phyloP scores from a whole-genome alignment of 2,888 invertebrate genomes.

The Himalopsyche japonica region DNA sequence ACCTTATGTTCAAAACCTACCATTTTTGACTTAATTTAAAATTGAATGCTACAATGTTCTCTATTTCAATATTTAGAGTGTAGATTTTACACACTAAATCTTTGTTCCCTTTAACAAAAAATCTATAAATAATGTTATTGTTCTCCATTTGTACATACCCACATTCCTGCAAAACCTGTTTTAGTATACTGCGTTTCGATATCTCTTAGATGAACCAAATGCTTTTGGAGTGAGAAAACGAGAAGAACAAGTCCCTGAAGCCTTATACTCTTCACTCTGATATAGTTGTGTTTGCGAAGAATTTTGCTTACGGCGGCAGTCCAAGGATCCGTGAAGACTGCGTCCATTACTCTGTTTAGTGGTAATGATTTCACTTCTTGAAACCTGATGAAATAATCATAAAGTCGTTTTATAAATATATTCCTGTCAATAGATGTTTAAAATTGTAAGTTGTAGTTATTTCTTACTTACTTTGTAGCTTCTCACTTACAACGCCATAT shows the following conservation, averaged over 20 bases:
- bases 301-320: conserved; percentile 72
- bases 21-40: too few species aligned
- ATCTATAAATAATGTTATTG: too few species aligned
- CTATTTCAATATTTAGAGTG: too few species aligned
- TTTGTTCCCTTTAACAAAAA: too few species aligned
- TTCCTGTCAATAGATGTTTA: too few species aligned
- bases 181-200: conserved; percentile 86
- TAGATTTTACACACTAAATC: too few species aligned
- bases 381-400: conserved; percentile 55
- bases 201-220: conserved; percentile 79
- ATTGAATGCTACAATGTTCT: too few species aligned
- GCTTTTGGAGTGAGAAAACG: conserved; percentile 76
- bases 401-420: not conserved
- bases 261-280: conserved; percentile 78
- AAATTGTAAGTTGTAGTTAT: too few species aligned
- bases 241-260: conserved; percentile 83
- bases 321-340: conserved; percentile 86
- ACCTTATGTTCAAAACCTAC: too few species aligned
- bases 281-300: conserved; percentile 70
- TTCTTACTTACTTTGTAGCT: too few species aligned
- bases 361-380: conserved; percentile 91
- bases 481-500: too few species aligned
- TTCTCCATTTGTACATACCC: conserved; percentile 72
- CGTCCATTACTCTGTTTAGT: conserved; percentile 79
- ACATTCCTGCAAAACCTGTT: conserved; percentile 89